phyloP scores from a whole-genome alignment of 2,797 vertebrate species.

The Mareca penelope region DNA sequence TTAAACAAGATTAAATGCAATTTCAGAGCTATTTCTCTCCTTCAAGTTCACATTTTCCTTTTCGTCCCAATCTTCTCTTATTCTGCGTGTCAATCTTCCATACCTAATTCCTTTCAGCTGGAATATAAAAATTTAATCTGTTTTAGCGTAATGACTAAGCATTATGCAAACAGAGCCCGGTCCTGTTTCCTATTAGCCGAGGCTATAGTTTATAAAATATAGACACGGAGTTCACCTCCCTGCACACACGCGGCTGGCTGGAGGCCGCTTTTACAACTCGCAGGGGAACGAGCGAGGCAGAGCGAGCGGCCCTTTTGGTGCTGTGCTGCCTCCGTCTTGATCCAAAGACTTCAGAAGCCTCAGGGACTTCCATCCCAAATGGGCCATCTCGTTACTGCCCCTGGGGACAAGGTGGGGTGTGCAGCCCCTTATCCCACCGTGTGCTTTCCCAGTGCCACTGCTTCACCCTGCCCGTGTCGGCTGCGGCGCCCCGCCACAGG shows the following conservation, averaged over 20 bases:
- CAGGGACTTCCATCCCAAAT: not conserved
- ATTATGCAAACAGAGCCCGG: not conserved
- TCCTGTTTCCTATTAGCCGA: slow-evolving; percentile 24
- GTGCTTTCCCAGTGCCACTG: fast-evolving
- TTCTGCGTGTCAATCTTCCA: slow-evolving; percentile 23
- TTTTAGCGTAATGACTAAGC: slow-evolving; percentile 14
- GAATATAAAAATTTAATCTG: slow-evolving; percentile 21
- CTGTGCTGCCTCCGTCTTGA: not conserved
- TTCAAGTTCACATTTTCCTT: slow-evolving; percentile 12
- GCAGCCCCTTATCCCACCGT: fast-evolving
- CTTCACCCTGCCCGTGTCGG: fast-evolving
- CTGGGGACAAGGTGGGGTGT: not conserved
- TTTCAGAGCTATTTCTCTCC: not conserved
- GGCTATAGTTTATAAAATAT: not conserved
- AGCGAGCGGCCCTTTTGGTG: not conserved
- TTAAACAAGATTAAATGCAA: slow-evolving; percentile 16
- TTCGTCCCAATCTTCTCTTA: not conserved
- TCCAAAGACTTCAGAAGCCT: not conserved
- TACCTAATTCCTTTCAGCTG: slow-evolving; percentile 42
- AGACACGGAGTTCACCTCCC: not conserved
- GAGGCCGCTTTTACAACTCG: not conserved
- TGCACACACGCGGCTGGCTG: fast-evolving
- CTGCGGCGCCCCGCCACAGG: fast-evolving
- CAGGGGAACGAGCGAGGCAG: not conserved
- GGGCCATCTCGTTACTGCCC: not conserved